phyloP scores from a whole-genome alignment of 2,797 vertebrate genomes.

The Amblyraja radiata region DNA sequence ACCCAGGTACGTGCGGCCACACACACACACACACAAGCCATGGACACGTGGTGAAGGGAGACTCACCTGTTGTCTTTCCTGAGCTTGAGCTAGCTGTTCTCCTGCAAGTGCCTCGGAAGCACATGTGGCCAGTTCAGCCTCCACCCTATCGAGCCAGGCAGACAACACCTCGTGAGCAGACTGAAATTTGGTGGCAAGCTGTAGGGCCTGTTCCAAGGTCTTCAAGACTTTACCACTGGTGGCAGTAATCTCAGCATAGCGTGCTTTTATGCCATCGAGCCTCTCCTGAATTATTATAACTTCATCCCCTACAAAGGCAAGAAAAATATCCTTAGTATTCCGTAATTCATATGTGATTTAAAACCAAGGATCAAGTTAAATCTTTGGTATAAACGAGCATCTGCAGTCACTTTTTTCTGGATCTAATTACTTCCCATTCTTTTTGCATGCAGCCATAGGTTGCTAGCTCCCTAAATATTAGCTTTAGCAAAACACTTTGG shows the following conservation, averaged over 20 bases:
- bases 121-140: conserved; percentile 68
- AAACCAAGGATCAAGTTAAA: neutral
- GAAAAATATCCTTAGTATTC: neutral
- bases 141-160: conserved; percentile 74
- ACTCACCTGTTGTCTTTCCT: conserved; percentile 79
- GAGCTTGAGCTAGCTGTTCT: conserved; percentile 67
- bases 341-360: neutral
- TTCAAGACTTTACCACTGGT: conserved; percentile 72
- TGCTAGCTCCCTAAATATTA: neutral
- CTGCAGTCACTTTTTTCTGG: too few species aligned
- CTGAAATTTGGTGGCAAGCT: conserved; percentile 71
- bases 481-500: neutral
- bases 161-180: conserved; percentile 67
- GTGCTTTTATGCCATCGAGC: conserved; percentile 85
- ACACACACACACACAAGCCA: neutral
- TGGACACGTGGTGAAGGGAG: conserved; percentile 4
- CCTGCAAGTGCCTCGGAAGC: conserved; percentile 62
- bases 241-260: conserved; percentile 82
- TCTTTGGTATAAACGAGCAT: too few species aligned
- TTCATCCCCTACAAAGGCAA: conserved; percentile 77
- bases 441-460: too few species aligned
- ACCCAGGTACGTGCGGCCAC: neutral
- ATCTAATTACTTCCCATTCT: neutral
- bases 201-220: conserved; percentile 74
- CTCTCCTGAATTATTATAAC: conserved; percentile 93